A percentile compares a stretch with the other conserved stretches of the same genome.
Evolutionary conservation across 2,113 vertebrate species (phyloP).

Genomic region (Podocnemis expansa): DNA sequence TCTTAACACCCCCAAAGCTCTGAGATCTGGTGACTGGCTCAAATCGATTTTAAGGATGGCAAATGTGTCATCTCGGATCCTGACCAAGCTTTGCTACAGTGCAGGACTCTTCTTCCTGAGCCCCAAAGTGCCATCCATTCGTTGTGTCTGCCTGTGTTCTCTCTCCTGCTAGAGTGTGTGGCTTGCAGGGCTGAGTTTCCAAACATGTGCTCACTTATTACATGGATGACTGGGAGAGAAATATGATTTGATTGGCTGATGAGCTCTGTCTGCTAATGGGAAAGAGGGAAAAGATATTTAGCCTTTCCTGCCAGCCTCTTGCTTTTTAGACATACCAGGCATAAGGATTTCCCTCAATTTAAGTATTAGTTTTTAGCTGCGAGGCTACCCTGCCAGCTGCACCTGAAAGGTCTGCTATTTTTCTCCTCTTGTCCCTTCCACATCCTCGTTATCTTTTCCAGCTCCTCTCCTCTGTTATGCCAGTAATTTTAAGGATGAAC

Average conservation of each 20-base stretch:
- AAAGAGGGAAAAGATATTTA: accelerated
- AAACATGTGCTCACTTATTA: neutral
- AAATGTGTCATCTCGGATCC: neutral
- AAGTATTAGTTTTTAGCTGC: neutral
- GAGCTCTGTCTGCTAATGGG: neutral
- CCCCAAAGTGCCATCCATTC: accelerated
- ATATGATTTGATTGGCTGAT: accelerated
- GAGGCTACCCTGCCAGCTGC: neutral
- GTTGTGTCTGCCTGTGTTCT: accelerated
- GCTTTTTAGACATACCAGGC: accelerated
- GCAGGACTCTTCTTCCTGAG: accelerated
- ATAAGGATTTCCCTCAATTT: accelerated
- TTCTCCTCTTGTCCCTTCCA: neutral
- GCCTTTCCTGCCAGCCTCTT: neutral
- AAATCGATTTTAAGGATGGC: neutral
- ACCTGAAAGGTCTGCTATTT: neutral
- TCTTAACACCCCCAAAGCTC: neutral
- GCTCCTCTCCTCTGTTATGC: neutral
- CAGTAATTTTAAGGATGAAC: neutral
- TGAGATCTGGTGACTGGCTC: neutral
- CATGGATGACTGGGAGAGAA: neutral
- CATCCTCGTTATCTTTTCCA: neutral
- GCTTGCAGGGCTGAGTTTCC: neutral
- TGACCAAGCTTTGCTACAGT: accelerated
- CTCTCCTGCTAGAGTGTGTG: no score